Evolutionary conservation across 1,140 invertebrate species (phyloP).

Genomic region (Pristionchus pacificus): DNA sequence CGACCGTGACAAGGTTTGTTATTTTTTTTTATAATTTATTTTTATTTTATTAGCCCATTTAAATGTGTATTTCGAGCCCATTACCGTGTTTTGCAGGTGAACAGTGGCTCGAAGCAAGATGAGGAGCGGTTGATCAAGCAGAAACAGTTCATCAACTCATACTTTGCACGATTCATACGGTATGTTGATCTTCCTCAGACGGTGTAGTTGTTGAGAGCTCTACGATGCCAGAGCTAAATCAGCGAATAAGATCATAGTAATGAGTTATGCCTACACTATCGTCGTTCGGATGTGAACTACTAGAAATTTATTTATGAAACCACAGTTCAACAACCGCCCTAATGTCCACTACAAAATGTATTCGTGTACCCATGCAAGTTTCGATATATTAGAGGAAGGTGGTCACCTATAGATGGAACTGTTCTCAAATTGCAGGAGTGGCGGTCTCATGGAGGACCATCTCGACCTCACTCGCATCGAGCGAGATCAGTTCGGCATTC

Average conservation of each 20-base stretch:
- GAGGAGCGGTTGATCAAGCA: slow-evolving; percentile 3
- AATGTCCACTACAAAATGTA: too few relatives aligned
- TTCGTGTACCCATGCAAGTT: too few relatives aligned
- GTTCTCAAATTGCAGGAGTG: slow-evolving; percentile 1
- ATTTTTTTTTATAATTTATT: neutral
- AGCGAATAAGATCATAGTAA: slow-evolving; percentile 6
- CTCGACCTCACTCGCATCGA: slow-evolving; percentile 19
- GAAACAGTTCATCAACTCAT: slow-evolving; percentile 23
- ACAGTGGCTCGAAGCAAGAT: neutral
- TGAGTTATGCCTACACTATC: slow-evolving; percentile 1
- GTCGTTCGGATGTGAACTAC: neutral
- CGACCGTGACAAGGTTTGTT: slow-evolving; percentile 1
- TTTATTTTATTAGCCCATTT: neutral
- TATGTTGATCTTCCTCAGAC: neutral
- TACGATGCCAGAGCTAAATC: neutral
- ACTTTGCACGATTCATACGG: slow-evolving; percentile 25
- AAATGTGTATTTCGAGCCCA: neutral
- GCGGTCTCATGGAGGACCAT: slow-evolving; percentile 25
- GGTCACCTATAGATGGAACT: too few relatives aligned
- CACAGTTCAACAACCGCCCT: too few relatives aligned
- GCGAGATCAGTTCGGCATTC: slow-evolving; percentile 26
- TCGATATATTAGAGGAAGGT: too few relatives aligned
- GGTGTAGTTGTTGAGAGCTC: neutral
- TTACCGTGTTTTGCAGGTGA: slow-evolving; percentile 1
- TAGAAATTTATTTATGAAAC: neutral